A percentile compares a stretch with the other conserved stretches of the same genome.
Evolutionary conservation across 2,797 vertebrate genomes (phyloP).

Genomic region (Steatocranus sp.): DNA sequence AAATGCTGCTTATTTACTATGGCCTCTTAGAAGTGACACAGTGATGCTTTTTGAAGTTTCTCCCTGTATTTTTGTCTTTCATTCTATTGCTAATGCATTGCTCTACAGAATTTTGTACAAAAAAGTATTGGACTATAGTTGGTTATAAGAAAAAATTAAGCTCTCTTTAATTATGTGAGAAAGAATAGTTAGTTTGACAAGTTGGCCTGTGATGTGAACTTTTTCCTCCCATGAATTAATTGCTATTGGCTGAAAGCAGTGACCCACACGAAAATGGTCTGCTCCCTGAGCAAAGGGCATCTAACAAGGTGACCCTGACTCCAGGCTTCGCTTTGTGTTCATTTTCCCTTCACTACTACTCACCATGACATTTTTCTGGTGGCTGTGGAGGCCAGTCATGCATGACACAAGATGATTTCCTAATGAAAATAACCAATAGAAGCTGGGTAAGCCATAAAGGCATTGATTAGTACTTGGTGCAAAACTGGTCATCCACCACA

Average conservation of each 20-base stretch:
- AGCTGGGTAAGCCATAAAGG: not conserved
- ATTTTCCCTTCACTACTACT: not conserved
- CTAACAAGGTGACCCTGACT: not conserved
- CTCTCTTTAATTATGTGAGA: not conserved
- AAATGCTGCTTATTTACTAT: not conserved
- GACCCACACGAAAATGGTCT: slow-evolving; percentile 4
- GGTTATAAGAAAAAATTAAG: not conserved
- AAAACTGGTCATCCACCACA: not conserved
- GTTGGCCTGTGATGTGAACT: not conserved
- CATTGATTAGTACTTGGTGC: not conserved
- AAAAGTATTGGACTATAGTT: not conserved
- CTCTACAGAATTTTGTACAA: not conserved
- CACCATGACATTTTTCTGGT: not conserved
- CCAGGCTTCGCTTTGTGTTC: not conserved
- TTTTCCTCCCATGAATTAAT: not conserved
- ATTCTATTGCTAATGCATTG: not conserved
- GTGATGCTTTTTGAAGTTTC: not conserved
- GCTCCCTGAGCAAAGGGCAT: not conserved
- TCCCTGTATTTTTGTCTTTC: not conserved
- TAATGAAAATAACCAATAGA: not conserved
- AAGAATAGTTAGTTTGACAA: not conserved
- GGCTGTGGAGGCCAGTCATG: not conserved
- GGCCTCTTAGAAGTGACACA: not conserved
- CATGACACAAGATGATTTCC: not conserved
- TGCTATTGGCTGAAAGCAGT: not conserved